Conservation (phyloP, 2,113 vertebrate species). For the Vanacampus margaritifer region DNA sequence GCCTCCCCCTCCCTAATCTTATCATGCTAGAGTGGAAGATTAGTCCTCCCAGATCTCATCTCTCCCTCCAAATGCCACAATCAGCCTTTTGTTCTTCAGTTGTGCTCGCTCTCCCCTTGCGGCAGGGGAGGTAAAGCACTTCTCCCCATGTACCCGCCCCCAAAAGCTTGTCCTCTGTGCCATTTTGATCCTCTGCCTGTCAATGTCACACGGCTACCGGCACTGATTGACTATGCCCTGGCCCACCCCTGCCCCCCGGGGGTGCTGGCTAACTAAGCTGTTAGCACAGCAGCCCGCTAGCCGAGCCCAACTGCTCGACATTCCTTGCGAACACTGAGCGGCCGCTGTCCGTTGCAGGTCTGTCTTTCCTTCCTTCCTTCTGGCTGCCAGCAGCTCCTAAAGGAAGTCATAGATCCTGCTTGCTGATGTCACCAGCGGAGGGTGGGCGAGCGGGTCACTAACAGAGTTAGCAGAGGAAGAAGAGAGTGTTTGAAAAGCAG, state of each 20-base stretch:
- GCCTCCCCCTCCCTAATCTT: slow-evolving; percentile 69
- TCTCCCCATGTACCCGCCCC: slow-evolving; percentile 9
- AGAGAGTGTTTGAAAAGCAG: slow-evolving; percentile 71
- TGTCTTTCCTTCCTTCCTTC: slow-evolving; percentile 47
- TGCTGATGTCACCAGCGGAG: slow-evolving; percentile 54
- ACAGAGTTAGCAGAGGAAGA: slow-evolving; percentile 63
- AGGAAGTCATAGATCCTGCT: slow-evolving; percentile 68
- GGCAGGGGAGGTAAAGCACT: slow-evolving; percentile 43
- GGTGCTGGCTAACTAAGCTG: slow-evolving; percentile 48
- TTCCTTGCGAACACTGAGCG: slow-evolving; percentile 54
- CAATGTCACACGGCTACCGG: slow-evolving; percentile 45
- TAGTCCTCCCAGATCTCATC: slow-evolving; percentile 69
- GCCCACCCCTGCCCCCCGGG: slow-evolving; percentile 40
- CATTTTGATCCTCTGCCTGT: slow-evolving; percentile 48
- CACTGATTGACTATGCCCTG: slow-evolving; percentile 31
- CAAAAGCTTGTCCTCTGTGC: slow-evolving; percentile 15
- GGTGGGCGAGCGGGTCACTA: slow-evolving; percentile 30
- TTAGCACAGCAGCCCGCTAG: slow-evolving; percentile 52
- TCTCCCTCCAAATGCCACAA: slow-evolving; percentile 64
- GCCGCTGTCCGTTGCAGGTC: slow-evolving; percentile 45
- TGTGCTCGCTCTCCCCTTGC: slow-evolving; percentile 41
- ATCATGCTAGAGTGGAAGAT: slow-evolving; percentile 73
- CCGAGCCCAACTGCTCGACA: slow-evolving; percentile 53
- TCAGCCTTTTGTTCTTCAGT: slow-evolving; percentile 63
- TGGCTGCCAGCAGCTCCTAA: slow-evolving; percentile 51